phyloP scores from a whole-genome alignment of 2,888 invertebrate species.

The Siphlonurus alternatus region DNA sequence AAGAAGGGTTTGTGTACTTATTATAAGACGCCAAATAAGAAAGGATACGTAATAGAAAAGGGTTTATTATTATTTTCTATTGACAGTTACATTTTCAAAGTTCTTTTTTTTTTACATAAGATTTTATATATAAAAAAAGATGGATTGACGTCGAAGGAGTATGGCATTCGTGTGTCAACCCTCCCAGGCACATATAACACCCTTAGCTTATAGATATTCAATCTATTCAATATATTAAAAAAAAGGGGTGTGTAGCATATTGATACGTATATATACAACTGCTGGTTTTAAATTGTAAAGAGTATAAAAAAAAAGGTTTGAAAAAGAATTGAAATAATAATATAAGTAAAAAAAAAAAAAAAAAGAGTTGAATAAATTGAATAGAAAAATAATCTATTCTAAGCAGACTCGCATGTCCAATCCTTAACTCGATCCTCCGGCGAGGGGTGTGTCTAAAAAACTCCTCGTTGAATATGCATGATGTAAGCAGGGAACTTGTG shows the following conservation, averaged over 20 bases:
- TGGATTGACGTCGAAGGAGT: background rate
- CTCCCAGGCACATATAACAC: background rate
- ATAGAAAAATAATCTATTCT: background rate
- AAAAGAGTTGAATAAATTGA: background rate
- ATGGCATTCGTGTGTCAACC: background rate
- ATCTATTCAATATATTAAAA: background rate
- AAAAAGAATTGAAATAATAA: too few relatives aligned
- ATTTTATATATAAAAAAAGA: background rate
- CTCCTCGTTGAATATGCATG: background rate
- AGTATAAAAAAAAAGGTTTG: background rate
- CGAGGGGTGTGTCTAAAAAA: background rate
- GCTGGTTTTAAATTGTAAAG: background rate
- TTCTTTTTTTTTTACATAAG: background rate
- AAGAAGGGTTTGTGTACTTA: too few relatives aligned
- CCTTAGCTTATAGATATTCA: background rate
- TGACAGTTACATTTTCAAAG: background rate
- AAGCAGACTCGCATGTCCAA: background rate
- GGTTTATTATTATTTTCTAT: background rate
- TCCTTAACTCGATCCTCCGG: background rate
- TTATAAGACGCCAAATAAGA: too few relatives aligned
- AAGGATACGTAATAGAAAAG: background rate
- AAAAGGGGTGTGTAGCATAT: background rate
- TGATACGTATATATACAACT: background rate
- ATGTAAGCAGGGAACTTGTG: background rate
- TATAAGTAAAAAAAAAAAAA: background rate